Percentiles rank a stretch among this genome's conserved stretches.
phyloP scores from a whole-genome alignment of 2,888 invertebrate genomes.

The Lasioglossum leucozonium region DNA sequence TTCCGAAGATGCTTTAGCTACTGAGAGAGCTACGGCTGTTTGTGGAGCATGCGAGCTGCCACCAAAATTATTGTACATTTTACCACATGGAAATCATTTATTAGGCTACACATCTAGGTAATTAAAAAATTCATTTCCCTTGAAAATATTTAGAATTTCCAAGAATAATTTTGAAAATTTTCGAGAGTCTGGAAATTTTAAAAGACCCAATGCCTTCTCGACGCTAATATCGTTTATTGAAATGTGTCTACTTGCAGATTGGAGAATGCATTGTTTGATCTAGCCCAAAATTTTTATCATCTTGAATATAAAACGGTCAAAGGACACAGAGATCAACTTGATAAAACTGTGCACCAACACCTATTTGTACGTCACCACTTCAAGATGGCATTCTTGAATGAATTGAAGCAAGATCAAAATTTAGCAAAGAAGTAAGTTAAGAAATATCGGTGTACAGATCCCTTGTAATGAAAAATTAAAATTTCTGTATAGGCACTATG shows the following conservation, averaged over 20 bases:
- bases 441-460: not conserved
- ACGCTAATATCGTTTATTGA: not conserved
- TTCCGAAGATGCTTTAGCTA: constrained; percentile 93
- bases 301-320: constrained; percentile 94
- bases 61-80: constrained; percentile 95
- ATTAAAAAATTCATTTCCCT: constrained; percentile 8
- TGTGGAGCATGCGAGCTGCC: constrained; percentile 96
- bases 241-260: constrained; percentile 86
- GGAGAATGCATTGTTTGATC: constrained; percentile 97
- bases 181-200: no score
- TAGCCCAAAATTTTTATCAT: constrained; percentile 96
- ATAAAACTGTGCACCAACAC: constrained; percentile 95
- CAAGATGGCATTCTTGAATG: constrained; percentile 97
- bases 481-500: constrained; percentile 88
- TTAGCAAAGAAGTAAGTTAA: constrained; percentile 91
- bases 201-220: no score
- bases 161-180: no score
- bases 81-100: constrained; percentile 96
- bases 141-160: no score
- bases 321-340: constrained; percentile 95
- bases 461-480: constrained; percentile 1
- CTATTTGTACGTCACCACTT: constrained; percentile 98
- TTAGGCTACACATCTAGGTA: constrained; percentile 88
- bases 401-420: constrained; percentile 95
- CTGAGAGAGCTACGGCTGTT: constrained; percentile 95